Base-by-base conservation (phyloP, 2,113 vertebrate species). In the Muscicapa adusta region DNA sequence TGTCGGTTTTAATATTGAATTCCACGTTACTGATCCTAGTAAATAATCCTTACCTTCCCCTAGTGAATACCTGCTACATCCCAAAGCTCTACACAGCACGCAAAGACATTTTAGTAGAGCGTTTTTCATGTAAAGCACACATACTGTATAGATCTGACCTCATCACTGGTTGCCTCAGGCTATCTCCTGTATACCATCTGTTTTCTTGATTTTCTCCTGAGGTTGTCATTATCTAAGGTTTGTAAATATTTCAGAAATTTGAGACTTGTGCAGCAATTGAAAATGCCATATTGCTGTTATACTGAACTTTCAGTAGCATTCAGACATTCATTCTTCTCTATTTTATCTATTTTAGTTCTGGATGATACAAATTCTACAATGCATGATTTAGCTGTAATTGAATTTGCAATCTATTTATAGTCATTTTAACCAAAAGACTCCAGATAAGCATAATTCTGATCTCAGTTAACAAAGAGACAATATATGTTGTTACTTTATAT, bases 191-290 rank as follows among this genome's bases (percentile, higher is more conserved):
- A 97, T 90, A 97, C 97, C 97, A 96, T 97, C 97, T 97, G 97
- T 98, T 98, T 98, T 98, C 97, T 95, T 92, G 96, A 95, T 92
- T 98, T 96, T 92, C 94, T 98, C 98, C 97, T 93, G 94, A 56
- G 98, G 97, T 98, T 98, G 91, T 95, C 97, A 97, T 98, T 98
- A 98, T 98, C 98, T 98, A 97, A 98, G 91, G 85, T 97, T 96
- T 96, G 98, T 98, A 98, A 99, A 99, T 99, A 99, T 99, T 99
- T 98, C 97, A 98, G 96, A 97, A 97, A 94, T 96, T 88, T 94
- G 40, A 94, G 77, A 28, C 85, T 65, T 38, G 24, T 56, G 5
- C 73, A 91, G 76, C 92, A 95, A 38, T 67, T 94, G 61, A 74
- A 96, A 96, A 80, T 91, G 40, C 56, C 61, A 24, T 93, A 83